Base-by-base conservation (phyloP, 2,797 vertebrate species). In the Takifugu ocellatus region DNA sequence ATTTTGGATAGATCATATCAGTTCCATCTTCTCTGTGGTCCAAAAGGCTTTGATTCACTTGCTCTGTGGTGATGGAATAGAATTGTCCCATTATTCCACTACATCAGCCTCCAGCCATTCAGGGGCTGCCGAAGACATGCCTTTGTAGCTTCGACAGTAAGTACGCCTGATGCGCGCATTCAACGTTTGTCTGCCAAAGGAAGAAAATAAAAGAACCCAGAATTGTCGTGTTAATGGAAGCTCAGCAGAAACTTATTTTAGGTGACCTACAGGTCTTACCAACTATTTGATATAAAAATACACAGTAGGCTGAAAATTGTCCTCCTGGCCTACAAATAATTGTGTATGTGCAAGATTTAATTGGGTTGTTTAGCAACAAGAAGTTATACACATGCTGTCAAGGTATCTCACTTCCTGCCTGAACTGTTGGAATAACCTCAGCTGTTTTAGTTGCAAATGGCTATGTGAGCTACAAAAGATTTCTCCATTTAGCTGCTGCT, bases 341-440 rank as follows among this genome's bases (percentile, higher is more conserved):
- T 42, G 2, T 65, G 66, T 58, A 77, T 72, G 59, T 70, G 56
- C 54, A 50, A 44, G 27, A 31, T 60, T 64, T 58, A 64, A 74
- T 51, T 51, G 48, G 59, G 56, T 36, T 74, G 72, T 78, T 76
- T 70, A 73, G 83, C 75, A 69, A 69, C 56, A 44, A 61, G n/a
- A 25, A 45, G 21, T 31, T 68, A 77, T 75, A 73, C 64, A 71
- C 59, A 66, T 55, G 54, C 7, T 33, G 11, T 11, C 24, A 45
- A 68, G 62, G 66, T 66, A 75, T 73, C 65, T 75, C 56, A 77
- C 82, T 65, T 79, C 72, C 66, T 51, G 52, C 26, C 51, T 61
- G 51, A 44, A 52, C 51, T 51, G 48, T 65, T 69, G 54, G 57
- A 80, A 5, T 70, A 58, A 33, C 33, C 33, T 33, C 8, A 10